Conservation (phyloP, 2,888 invertebrate genomes). For the Automeris io region DNA sequence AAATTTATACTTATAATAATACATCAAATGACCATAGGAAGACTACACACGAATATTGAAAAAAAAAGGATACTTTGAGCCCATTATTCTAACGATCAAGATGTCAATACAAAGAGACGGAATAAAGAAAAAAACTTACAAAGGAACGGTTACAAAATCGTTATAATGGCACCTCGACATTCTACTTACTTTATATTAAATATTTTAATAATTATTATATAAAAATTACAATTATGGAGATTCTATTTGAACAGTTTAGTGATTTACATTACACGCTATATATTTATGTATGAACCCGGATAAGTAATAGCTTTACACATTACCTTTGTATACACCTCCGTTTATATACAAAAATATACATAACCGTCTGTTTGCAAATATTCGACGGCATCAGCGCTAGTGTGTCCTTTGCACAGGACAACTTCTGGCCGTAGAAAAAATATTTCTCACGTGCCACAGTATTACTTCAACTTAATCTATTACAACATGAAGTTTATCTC, state of each 20-base stretch:
- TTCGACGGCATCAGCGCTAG: slow-evolving; percentile 38
- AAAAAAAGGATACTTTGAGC: slow-evolving; percentile 42
- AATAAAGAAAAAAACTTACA: slow-evolving; percentile 35
- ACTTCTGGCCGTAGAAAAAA: slow-evolving; percentile 12
- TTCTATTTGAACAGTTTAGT: slow-evolving; percentile 62
- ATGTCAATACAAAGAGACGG: slow-evolving; percentile 21
- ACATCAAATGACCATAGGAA: slow-evolving; percentile 58
- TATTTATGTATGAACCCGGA: slow-evolving; percentile 21
- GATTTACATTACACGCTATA: slow-evolving; percentile 42
- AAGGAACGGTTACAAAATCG: slow-evolving; percentile 53
- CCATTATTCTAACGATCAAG: slow-evolving; percentile 25
- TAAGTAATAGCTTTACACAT: slow-evolving; percentile 62
- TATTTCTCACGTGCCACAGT: slow-evolving; percentile 39
- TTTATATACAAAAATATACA: slow-evolving; percentile 76
- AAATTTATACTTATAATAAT: slow-evolving; percentile 43
- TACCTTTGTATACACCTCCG: slow-evolving; percentile 55
- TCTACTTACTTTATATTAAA: slow-evolving; percentile 62
- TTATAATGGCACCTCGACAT: slow-evolving; percentile 73
- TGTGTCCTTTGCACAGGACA: slow-evolving; percentile 13
- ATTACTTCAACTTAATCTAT: too few species aligned
- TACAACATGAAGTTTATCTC: too few species aligned
- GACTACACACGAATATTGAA: slow-evolving; percentile 59
- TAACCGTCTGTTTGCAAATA: slow-evolving; percentile 39
- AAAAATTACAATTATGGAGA: slow-evolving; percentile 70
- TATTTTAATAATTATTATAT: slow-evolving; percentile 64